Percentiles rank a stretch among this genome's conserved stretches.
phyloP scores from a whole-genome alignment of 2,888 invertebrate genomes.

The Agonopterix heracliana region DNA sequence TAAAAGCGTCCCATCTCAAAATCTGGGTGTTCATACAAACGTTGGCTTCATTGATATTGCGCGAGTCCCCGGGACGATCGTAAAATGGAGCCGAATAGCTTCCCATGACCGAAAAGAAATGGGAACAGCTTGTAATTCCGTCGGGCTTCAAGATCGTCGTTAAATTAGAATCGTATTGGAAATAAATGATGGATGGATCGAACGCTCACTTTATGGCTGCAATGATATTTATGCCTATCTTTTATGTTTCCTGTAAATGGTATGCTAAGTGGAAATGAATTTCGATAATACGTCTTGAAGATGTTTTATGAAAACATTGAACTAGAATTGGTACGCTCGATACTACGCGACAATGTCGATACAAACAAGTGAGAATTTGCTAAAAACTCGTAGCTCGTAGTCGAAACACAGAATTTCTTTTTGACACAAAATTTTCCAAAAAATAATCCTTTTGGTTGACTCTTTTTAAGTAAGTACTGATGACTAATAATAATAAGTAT shows the following conservation, averaged over 20 bases:
- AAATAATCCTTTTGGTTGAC: no score
- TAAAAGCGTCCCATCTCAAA: no score
- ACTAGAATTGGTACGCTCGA: neutral
- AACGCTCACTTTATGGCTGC: neutral
- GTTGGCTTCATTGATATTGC: constrained; percentile 31
- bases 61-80: constrained; percentile 25
- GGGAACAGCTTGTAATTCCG: constrained; percentile 26
- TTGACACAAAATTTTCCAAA: no score
- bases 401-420: no score
- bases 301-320: neutral
- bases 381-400: no score
- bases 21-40: constrained; percentile 7
- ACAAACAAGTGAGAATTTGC: neutral
- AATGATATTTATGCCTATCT: neutral
- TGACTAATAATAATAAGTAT: no score
- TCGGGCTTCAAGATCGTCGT: constrained; percentile 25
- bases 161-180: constrained; percentile 39
- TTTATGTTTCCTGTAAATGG: neutral
- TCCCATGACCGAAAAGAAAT: constrained; percentile 26
- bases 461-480: no score
- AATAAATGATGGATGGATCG: constrained; percentile 20
- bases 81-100: constrained; percentile 39
- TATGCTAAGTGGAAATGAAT: no score
- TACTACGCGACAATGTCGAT: neutral
- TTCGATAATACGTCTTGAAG: neutral